phyloP scores from a whole-genome alignment of 2,797 vertebrate species.

The Cyclura pinguis region DNA sequence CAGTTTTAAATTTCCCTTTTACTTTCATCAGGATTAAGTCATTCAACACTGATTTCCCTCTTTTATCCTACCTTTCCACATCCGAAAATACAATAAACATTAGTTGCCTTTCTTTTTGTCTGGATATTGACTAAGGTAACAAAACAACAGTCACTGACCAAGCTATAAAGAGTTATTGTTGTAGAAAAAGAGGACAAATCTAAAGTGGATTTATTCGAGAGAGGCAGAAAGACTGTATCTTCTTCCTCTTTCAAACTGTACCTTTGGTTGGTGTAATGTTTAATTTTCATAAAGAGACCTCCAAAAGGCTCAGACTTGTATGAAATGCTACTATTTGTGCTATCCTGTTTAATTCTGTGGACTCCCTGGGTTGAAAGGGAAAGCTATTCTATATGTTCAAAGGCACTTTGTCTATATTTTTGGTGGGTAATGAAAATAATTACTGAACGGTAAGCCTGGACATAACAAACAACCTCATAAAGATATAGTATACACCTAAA shows the following conservation, averaged over 20 bases:
- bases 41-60: neutral
- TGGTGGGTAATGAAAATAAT: neutral
- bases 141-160: neutral
- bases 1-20: neutral
- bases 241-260: no score
- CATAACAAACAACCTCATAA: neutral
- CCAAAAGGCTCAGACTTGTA: neutral
- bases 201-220: no score
- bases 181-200: neutral
- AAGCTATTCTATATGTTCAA: neutral
- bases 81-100: neutral
- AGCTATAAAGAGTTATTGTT: neutral
- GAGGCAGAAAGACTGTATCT: no score
- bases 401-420: neutral
- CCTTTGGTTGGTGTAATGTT: no score
- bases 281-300: neutral
- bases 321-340: neutral
- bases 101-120: neutral
- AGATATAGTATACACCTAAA: neutral
- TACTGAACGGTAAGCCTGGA: no score
- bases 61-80: neutral
- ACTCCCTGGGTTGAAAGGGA: neutral
- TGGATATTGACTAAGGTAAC: neutral
- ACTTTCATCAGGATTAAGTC: neutral
- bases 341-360: neutral